phyloP scores from a whole-genome alignment of 2,888 invertebrate species.

The Corythucha ciliata region DNA sequence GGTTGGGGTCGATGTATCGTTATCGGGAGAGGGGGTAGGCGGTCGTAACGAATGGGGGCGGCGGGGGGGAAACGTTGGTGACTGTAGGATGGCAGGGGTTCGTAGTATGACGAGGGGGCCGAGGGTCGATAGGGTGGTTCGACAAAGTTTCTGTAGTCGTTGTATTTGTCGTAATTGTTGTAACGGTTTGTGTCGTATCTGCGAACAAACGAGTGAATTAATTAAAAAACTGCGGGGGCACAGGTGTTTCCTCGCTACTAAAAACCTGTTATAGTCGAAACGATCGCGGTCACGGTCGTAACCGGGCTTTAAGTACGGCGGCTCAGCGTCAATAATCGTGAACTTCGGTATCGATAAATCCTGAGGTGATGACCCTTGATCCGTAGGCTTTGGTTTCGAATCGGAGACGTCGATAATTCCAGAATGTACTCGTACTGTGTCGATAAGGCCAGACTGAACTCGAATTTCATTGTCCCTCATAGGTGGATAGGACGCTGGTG shows the following conservation, averaged over 20 bases:
- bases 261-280: constrained; percentile 18
- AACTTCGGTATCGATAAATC: constrained; percentile 26
- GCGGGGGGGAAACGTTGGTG: constrained; percentile 18
- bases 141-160: constrained; percentile 16
- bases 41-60: too few relatives aligned
- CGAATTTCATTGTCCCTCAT: constrained; percentile 16
- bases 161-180: constrained; percentile 1
- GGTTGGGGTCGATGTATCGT: constrained; percentile 19
- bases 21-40: constrained; percentile 22
- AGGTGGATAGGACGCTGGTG: constrained; percentile 1
- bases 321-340: constrained; percentile 33
- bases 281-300: constrained; percentile 18
- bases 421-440: constrained; percentile 15
- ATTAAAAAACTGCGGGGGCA: neutral
- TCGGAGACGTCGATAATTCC: constrained; percentile 30
- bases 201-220: neutral
- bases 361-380: too few relatives aligned
- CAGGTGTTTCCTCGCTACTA: neutral
- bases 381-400: constrained; percentile 15
- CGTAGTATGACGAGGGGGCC: constrained; percentile 11
- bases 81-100: constrained; percentile 16
- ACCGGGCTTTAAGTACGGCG: constrained; percentile 28
- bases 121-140: constrained; percentile 16
- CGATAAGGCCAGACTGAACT: constrained; percentile 18
- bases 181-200: constrained; percentile 6